Evolutionary conservation across 2,797 vertebrate species (phyloP).

Genomic region (Parauchenoglanis punctatus): DNA sequence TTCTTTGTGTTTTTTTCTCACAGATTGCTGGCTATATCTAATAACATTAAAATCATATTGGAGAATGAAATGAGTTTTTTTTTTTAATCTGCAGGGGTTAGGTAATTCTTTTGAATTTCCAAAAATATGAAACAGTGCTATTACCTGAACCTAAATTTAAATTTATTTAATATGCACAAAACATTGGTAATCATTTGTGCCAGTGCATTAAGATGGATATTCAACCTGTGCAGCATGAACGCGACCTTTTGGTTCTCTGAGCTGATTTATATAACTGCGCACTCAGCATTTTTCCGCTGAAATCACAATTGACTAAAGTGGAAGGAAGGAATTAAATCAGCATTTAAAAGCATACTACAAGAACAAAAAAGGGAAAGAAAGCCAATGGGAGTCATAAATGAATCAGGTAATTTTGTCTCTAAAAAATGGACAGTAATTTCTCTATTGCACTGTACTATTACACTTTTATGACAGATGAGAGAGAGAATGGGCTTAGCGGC

Average conservation of each 20-base stretch:
- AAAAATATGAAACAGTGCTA: not conserved
- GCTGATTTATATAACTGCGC: not conserved
- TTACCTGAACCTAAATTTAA: not conserved
- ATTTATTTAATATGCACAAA: not conserved
- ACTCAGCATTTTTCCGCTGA: slow-evolving; percentile 13
- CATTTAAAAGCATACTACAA: not conserved
- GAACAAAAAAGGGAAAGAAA: not conserved
- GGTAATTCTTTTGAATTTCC: too few relatives aligned
- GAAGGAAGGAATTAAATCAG: slow-evolving; percentile 4
- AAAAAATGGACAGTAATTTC: not conserved
- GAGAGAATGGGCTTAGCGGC: not conserved
- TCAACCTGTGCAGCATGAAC: not conserved
- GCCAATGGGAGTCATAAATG: not conserved
- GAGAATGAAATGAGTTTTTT: not conserved
- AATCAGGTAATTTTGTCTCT: not conserved
- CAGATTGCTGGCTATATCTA: not conserved
- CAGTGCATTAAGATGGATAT: not conserved
- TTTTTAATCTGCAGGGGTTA: not conserved
- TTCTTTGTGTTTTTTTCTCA: not conserved
- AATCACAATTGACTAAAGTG: not conserved
- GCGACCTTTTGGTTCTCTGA: not conserved
- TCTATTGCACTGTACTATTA: not conserved
- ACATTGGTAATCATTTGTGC: not conserved
- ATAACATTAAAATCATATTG: not conserved
- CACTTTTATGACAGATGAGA: not conserved